Conservation (phyloP, 1,140 invertebrate species). For the Diprion similis region DNA sequence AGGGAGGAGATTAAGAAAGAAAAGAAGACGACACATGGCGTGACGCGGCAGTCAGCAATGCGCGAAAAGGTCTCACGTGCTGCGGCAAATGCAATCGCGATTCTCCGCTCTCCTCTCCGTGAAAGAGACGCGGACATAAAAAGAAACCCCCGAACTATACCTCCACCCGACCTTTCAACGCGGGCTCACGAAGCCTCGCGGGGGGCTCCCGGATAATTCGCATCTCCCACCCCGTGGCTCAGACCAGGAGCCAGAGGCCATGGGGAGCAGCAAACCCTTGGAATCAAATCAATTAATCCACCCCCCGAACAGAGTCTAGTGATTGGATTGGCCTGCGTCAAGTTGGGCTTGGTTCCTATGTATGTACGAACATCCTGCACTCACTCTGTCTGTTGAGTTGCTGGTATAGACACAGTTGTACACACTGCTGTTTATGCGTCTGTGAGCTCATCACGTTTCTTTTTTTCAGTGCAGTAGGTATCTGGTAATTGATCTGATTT, state of each 20-base stretch:
- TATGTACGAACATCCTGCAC: not conserved
- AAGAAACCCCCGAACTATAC: too few relatives aligned
- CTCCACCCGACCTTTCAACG: not conserved
- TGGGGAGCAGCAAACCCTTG: not conserved
- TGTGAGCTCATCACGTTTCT: too few relatives aligned
- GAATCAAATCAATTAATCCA: constrained; percentile 8
- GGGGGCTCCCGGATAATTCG: not conserved
- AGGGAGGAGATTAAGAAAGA: too few relatives aligned
- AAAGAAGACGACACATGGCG: too few relatives aligned
- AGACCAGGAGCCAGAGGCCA: not conserved
- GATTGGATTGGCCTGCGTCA: not conserved
- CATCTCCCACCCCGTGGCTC: not conserved
- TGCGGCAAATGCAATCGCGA: too few relatives aligned
- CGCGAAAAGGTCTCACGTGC: not conserved
- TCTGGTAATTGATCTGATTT: too few relatives aligned
- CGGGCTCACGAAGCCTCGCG: not conserved
- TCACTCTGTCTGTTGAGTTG: not conserved
- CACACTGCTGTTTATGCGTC: too few relatives aligned
- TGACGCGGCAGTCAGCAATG: not conserved
- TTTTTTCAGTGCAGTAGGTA: too few relatives aligned
- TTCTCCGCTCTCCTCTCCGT: not conserved
- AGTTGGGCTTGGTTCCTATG: not conserved
- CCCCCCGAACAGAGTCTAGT: not conserved
- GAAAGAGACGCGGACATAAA: not conserved
- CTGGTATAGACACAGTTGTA: too few relatives aligned